Conservation (phyloP, 2,888 invertebrate genomes). For the Diarsia dahlii region DNA sequence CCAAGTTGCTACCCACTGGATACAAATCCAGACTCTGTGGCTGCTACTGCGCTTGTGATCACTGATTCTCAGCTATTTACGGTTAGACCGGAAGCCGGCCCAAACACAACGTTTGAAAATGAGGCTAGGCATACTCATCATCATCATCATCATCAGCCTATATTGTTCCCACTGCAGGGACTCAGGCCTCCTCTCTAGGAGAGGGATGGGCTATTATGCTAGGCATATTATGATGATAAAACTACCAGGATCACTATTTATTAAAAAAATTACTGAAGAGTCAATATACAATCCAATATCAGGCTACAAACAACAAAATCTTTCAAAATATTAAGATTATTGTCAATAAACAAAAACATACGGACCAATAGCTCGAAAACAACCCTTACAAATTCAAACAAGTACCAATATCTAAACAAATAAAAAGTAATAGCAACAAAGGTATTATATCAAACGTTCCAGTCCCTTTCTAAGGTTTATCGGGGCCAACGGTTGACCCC, state of each 20-base stretch:
- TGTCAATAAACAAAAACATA: slow-evolving; percentile 8
- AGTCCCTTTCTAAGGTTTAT: slow-evolving; percentile 66
- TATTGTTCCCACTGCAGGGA: no score
- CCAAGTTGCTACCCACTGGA: neutral
- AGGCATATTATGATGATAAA: no score
- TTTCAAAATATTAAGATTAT: neutral
- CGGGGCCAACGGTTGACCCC: slow-evolving; percentile 64
- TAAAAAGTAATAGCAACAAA: slow-evolving; percentile 59
- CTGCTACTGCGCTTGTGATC: neutral
- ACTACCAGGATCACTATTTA: neutral
- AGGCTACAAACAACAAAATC: neutral
- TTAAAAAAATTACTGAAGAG: neutral
- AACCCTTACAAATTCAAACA: slow-evolving; percentile 45
- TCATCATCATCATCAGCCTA: no score
- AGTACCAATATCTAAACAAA: slow-evolving; percentile 59
- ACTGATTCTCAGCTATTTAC: neutral
- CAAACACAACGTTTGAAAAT: no score
- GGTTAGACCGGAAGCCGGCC: no score
- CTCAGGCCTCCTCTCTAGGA: no score
- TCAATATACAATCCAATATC: no score
- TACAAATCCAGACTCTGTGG: neutral
- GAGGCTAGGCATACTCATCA: no score
- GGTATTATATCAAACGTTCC: slow-evolving; percentile 64
- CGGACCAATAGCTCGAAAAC: slow-evolving; percentile 1
- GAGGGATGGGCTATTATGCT: no score